Evolutionary conservation across 2,888 invertebrate genomes (phyloP).

Genomic region (Campoplex nolae): DNA sequence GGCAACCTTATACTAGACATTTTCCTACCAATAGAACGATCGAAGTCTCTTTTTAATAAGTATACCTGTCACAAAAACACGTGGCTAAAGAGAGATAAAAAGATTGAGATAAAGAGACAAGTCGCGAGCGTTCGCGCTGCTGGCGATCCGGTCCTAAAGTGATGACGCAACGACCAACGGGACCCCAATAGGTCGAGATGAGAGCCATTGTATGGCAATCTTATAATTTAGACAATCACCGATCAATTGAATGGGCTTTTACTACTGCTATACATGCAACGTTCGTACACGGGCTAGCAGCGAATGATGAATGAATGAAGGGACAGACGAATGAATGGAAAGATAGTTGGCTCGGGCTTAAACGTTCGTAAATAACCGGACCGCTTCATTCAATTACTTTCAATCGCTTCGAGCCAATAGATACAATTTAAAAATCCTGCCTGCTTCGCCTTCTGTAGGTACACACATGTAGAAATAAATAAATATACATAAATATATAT

Average conservation of each 20-base stretch:
- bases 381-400: slow-evolving; percentile 85
- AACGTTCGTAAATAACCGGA: slow-evolving; percentile 85
- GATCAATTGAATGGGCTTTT: slow-evolving; percentile 85
- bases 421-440: slow-evolving; percentile 83
- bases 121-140: slow-evolving; percentile 75
- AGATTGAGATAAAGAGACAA: slow-evolving; percentile 47
- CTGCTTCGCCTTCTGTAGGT: slow-evolving; percentile 53
- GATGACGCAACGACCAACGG: slow-evolving; percentile 84
- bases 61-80: slow-evolving; percentile 2
- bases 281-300: slow-evolving; percentile 80
- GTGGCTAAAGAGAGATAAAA: slow-evolving; percentile 11
- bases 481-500: not conserved
- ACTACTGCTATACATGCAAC: slow-evolving; percentile 84
- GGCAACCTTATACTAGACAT: not conserved
- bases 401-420: slow-evolving; percentile 85
- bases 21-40: not conserved
- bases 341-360: slow-evolving; percentile 84
- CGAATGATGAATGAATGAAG: slow-evolving; percentile 85
- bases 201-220: slow-evolving; percentile 85
- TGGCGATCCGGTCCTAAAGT: slow-evolving; percentile 83
- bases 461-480: slow-evolving; percentile 12
- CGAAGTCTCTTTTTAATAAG: not conserved
- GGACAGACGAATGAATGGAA: slow-evolving; percentile 85
- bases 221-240: slow-evolving; percentile 85
- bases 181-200: slow-evolving; percentile 85